These are phyloP conservation scores for Dallia pectoralis DNA, from an alignment of 2,797 vertebrate genomes.

Conservation along the genomic window DNA sequence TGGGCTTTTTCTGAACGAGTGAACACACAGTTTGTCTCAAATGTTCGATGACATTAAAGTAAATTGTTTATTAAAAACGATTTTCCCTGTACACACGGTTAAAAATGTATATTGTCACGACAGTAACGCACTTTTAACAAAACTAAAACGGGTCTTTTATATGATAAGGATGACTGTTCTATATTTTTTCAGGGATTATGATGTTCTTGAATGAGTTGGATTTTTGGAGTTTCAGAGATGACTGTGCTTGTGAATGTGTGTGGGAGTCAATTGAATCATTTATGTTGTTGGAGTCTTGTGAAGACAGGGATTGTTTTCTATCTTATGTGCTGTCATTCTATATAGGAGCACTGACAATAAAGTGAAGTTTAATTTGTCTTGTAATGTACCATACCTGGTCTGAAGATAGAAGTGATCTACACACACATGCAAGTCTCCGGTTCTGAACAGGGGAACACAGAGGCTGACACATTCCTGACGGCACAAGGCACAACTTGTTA, in stretches of 20 bases:
- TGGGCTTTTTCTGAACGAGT: neutral
- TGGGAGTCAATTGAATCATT: neutral
- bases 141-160: no score
- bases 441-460: conserved; percentile 29
- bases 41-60: no score
- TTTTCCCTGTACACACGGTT: no score
- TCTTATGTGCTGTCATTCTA: neutral
- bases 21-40: neutral
- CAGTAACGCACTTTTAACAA: no score
- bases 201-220: neutral
- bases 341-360: neutral
- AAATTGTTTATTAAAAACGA: no score
- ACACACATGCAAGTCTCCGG: conserved; percentile 28
- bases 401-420: no score
- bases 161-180: no score
- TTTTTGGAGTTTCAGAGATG: neutral
- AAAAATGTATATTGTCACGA: no score
- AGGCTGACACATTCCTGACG: conserved; percentile 70
- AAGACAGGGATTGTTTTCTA: neutral
- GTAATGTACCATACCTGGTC: no score
- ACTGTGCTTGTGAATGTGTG: neutral
- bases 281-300: neutral
- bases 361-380: neutral
- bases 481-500: conserved; percentile 80
- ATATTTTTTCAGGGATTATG: no score